Percentiles rank a stretch among this genome's conserved stretches.
Conservation (phyloP, 2,797 vertebrate genomes). For the Furcifer pardalis region DNA sequence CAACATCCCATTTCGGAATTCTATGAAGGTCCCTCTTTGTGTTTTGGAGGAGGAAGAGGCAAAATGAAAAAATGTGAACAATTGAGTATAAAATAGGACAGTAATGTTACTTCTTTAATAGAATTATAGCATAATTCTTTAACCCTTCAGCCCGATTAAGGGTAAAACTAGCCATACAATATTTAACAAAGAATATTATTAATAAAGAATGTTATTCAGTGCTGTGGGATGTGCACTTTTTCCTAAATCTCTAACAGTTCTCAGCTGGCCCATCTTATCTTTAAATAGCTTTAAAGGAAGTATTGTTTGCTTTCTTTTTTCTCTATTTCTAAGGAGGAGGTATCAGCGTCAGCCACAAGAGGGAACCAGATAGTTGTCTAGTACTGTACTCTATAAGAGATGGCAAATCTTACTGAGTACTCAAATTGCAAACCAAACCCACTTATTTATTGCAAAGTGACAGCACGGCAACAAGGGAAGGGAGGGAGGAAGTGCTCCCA, state of each 20-base stretch:
- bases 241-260: not conserved
- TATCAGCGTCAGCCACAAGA: too few relatives aligned
- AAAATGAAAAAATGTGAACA: slow-evolving; percentile 26
- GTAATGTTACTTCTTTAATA: too few relatives aligned
- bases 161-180: not conserved
- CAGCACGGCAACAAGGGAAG: too few relatives aligned
- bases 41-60: not conserved
- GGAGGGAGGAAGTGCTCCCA: too few relatives aligned
- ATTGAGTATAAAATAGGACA: not conserved
- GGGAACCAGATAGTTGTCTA: too few relatives aligned
- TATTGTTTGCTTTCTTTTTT: too few relatives aligned
- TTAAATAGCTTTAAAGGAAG: too few relatives aligned
- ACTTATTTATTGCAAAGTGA: too few relatives aligned
- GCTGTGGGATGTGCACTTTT: not conserved
- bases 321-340: too few relatives aligned
- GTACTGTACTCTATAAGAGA: not conserved
- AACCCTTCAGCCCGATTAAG: not conserved
- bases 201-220: not conserved
- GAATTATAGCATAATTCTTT: too few relatives aligned
- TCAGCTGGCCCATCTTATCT: not conserved
- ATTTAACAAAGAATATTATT: not conserved
- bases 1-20: slow-evolving; percentile 96
- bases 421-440: too few relatives aligned
- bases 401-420: too few relatives aligned
- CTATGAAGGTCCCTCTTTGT: slow-evolving; percentile 95